Percentiles rank a stretch among this genome's conserved stretches.
Evolutionary conservation across 2,888 invertebrate species (phyloP).

Genomic region (Nowickia ferox): DNA sequence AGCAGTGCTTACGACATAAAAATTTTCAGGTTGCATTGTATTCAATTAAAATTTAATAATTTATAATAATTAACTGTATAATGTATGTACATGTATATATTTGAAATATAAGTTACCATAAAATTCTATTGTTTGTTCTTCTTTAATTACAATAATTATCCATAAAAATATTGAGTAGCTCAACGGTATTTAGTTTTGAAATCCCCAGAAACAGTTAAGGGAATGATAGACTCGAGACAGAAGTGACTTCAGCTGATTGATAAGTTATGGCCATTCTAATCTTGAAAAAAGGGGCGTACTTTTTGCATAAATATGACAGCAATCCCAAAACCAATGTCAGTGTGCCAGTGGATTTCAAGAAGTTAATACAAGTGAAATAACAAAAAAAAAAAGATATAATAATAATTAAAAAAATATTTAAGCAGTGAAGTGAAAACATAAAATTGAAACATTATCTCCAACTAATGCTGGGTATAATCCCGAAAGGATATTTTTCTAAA

Average conservation of each 20-base stretch:
- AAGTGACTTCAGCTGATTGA: slow-evolving; percentile 31
- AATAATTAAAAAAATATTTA: slow-evolving; percentile 2
- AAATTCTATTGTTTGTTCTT: no score
- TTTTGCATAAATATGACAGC: slow-evolving; percentile 62
- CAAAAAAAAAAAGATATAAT: not conserved
- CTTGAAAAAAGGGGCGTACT: slow-evolving; percentile 47
- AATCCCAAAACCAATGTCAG: slow-evolving; percentile 1
- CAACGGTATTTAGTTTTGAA: not conserved
- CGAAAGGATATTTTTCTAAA: slow-evolving; percentile 12
- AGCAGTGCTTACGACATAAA: no score
- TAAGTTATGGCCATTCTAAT: not conserved
- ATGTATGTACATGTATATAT: no score
- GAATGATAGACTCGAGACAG: slow-evolving; percentile 7
- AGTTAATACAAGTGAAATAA: slow-evolving; percentile 12
- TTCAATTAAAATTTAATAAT: no score
- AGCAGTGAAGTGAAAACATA: slow-evolving; percentile 27
- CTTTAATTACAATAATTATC: not conserved
- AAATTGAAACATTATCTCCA: not conserved
- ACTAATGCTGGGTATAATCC: slow-evolving; percentile 43
- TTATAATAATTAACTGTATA: no score
- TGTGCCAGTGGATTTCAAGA: slow-evolving; percentile 32
- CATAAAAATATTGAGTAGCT: not conserved
- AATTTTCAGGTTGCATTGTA: no score
- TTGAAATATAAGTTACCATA: no score
- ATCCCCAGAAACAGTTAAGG: not conserved